phyloP scores from a whole-genome alignment of 1,140 invertebrate genomes.

The Homarus americanus region DNA sequence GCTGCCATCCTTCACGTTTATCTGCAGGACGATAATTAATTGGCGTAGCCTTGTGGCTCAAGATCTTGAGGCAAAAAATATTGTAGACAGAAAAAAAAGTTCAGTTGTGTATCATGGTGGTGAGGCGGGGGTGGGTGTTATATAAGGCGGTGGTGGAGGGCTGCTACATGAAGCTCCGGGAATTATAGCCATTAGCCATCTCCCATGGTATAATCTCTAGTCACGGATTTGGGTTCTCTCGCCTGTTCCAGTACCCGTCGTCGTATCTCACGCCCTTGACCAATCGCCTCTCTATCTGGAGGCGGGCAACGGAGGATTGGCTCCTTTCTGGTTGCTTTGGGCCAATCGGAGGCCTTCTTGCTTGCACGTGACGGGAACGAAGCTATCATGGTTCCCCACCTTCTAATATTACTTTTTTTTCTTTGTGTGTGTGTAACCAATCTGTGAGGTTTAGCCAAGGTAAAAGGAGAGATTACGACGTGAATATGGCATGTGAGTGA shows the following conservation, averaged over 20 bases:
- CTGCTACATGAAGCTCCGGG: not conserved
- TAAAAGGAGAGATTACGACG: too few relatives aligned
- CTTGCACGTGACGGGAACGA: not conserved
- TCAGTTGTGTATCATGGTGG: too few relatives aligned
- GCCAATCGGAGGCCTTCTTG: not conserved
- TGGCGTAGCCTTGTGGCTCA: too few relatives aligned
- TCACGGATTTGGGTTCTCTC: not conserved
- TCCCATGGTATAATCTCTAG: slow-evolving; percentile 19
- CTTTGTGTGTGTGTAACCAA: not conserved
- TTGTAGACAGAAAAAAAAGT: too few relatives aligned
- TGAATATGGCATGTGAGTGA: too few relatives aligned
- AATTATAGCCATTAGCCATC: slow-evolving; percentile 13
- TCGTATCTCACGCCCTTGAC: not conserved
- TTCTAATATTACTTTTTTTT: not conserved
- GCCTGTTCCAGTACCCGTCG: not conserved
- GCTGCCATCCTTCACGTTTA: too few relatives aligned
- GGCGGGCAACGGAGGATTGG: not conserved
- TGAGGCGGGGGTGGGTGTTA: not conserved
- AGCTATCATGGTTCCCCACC: not conserved
- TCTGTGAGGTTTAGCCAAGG: too few relatives aligned
- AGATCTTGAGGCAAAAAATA: too few relatives aligned
- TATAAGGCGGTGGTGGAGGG: not conserved
- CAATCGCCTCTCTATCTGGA: not conserved
- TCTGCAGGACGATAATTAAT: too few relatives aligned
- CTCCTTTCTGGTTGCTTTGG: not conserved